Evolutionary conservation across 2,888 invertebrate species (phyloP).

Genomic region (Dasysyrphus tricinctus): DNA sequence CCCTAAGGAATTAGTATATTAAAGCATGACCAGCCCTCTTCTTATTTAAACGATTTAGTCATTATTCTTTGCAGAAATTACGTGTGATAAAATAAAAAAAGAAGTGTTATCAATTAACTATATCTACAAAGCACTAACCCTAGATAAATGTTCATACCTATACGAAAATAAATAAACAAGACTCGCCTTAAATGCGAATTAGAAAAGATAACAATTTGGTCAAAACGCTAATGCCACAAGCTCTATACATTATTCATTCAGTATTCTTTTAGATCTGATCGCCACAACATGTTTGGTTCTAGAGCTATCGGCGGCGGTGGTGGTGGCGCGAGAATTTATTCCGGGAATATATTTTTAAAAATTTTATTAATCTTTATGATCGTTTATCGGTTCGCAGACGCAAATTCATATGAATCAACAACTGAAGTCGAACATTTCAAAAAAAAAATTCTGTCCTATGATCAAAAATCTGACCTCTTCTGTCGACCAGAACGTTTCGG

Average conservation of each 20-base stretch:
- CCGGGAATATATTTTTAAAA: background rate
- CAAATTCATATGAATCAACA: background rate
- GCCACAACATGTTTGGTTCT: constrained; percentile 32
- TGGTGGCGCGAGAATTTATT: background rate
- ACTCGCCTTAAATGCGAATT: background rate
- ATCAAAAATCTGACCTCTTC: background rate
- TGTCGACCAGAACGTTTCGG: constrained; percentile 33
- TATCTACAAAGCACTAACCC: background rate
- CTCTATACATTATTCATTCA: constrained; percentile 15
- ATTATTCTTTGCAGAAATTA: constrained; percentile 14
- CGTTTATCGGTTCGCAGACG: background rate
- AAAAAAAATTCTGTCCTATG: no score
- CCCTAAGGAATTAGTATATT: background rate
- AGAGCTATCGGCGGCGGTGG: background rate
- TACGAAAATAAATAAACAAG: constrained; percentile 17
- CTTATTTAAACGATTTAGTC: background rate
- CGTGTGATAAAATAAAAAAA: background rate
- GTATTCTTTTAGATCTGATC: constrained; percentile 43
- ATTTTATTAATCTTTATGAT: background rate
- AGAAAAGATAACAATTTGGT: constrained; percentile 22
- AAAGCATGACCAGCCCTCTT: constrained; percentile 15
- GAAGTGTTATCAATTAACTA: constrained; percentile 22
- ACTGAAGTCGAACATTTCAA: background rate
- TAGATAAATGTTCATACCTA: background rate
- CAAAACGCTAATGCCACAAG: background rate